phyloP scores from a whole-genome alignment of 2,113 vertebrate species.

The Morone saxatilis region DNA sequence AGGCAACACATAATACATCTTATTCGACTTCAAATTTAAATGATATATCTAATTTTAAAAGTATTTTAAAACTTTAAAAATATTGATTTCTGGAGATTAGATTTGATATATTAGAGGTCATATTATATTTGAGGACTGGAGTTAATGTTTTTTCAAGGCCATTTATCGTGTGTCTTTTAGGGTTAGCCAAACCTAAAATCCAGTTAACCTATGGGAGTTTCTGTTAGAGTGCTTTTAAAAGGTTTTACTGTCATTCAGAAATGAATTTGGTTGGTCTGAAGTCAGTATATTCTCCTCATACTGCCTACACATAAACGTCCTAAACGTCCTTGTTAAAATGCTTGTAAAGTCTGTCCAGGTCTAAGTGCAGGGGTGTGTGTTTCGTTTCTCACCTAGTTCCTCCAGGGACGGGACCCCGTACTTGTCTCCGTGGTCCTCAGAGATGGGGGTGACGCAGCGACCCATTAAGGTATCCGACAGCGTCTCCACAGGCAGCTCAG shows the following conservation, averaged over 20 bases:
- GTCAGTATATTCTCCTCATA: neutral
- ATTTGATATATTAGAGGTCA: neutral
- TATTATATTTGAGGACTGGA: neutral
- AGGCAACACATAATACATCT: neutral
- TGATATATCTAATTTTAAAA: neutral
- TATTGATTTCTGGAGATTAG: neutral
- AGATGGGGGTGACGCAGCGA: constrained; percentile 79
- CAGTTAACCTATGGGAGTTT: no score
- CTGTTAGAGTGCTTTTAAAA: no score
- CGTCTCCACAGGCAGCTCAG: constrained; percentile 82
- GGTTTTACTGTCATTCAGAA: no score
- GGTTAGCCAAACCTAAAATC: no score
- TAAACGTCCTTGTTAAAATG: neutral
- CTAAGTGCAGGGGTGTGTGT: neutral
- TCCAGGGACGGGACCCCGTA: constrained; percentile 86
- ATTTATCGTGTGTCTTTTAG: neutral
- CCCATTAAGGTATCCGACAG: constrained; percentile 81
- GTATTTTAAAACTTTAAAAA: neutral
- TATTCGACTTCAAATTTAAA: neutral
- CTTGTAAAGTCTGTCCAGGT: neutral
- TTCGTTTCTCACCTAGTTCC: constrained; percentile 80
- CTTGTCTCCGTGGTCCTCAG: constrained; percentile 85
- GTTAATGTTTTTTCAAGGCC: neutral
- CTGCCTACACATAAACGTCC: neutral
- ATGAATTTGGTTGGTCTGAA: neutral